These are phyloP conservation scores for Acronicta psi DNA, from an alignment of 2,888 invertebrate genomes.

Conservation along the genomic window DNA sequence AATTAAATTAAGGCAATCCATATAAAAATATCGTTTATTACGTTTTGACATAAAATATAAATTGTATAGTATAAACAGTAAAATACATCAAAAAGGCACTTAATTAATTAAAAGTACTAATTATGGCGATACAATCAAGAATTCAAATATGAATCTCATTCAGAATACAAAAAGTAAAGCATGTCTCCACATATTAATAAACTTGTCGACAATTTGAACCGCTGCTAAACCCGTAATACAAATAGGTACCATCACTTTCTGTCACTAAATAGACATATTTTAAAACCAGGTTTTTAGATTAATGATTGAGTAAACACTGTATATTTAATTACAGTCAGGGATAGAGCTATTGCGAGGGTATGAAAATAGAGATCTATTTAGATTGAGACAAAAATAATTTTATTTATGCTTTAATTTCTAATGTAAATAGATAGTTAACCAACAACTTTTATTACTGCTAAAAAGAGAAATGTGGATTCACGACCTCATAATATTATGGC, in stretches of 20 bases:
- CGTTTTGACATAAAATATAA: constrained; percentile 56
- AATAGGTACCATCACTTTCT: too few relatives aligned
- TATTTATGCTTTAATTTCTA: too few relatives aligned
- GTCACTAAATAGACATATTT: too few relatives aligned
- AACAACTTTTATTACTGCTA: too few relatives aligned
- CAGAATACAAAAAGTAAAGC: background rate
- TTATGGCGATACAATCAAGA: constrained; percentile 58
- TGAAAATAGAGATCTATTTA: too few relatives aligned
- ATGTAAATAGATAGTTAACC: too few relatives aligned
- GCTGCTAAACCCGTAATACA: too few relatives aligned
- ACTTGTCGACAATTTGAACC: background rate
- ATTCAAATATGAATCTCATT: constrained; percentile 35
- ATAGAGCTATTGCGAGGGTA: too few relatives aligned
- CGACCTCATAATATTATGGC: constrained; percentile 34
- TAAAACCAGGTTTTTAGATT: too few relatives aligned
- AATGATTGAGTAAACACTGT: too few relatives aligned
- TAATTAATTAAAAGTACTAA: constrained; percentile 42
- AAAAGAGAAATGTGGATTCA: constrained; percentile 8
- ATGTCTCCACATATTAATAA: constrained; percentile 9
- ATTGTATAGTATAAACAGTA: constrained; percentile 58
- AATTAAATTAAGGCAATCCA: constrained; percentile 11
- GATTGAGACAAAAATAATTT: too few relatives aligned
- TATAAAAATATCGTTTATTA: constrained; percentile 59
- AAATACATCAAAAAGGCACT: constrained; percentile 66
- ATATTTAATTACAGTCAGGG: too few relatives aligned